Percentiles rank a stretch among this genome's conserved stretches.
These are phyloP conservation scores for Drosophila sproati DNA, from an alignment of 1,140 invertebrate genomes.

Conservation along the genomic window DNA sequence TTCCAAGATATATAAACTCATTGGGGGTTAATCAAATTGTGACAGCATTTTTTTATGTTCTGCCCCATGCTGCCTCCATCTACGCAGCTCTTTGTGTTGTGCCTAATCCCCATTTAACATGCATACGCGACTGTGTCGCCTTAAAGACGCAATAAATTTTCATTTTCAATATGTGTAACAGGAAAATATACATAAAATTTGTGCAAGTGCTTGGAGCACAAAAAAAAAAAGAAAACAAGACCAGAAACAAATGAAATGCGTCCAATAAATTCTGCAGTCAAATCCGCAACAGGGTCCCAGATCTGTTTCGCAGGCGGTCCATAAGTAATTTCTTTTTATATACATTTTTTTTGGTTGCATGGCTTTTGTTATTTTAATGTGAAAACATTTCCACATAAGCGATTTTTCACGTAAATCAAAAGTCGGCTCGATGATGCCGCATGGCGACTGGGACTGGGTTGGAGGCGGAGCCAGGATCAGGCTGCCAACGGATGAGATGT, in stretches of 20 bases:
- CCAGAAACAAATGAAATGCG: constrained; percentile 36
- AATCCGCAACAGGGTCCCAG: constrained; percentile 43
- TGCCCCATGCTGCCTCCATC: constrained; percentile 2
- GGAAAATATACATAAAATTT: constrained; percentile 50
- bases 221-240: constrained; percentile 16
- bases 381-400: constrained; percentile 78
- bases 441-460: background rate
- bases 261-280: constrained; percentile 77
- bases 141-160: constrained; percentile 79
- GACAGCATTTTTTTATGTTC: constrained; percentile 64
- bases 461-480: background rate
- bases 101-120: constrained; percentile 78
- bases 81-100: constrained; percentile 1
- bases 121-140: constrained; percentile 76
- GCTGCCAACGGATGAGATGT: background rate
- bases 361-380: constrained; percentile 55
- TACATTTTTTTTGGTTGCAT: background rate
- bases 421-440: constrained; percentile 58
- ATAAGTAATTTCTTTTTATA: background rate
- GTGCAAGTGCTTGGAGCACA: constrained; percentile 61
- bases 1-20: constrained; percentile 34
- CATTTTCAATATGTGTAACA: constrained; percentile 79
- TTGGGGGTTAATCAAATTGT: constrained; percentile 56
- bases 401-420: constrained; percentile 81
- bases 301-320: constrained; percentile 2